These are phyloP conservation scores for Drosophila mauritiana DNA, from an alignment of 1,140 invertebrate genomes.

Conservation along the genomic window DNA sequence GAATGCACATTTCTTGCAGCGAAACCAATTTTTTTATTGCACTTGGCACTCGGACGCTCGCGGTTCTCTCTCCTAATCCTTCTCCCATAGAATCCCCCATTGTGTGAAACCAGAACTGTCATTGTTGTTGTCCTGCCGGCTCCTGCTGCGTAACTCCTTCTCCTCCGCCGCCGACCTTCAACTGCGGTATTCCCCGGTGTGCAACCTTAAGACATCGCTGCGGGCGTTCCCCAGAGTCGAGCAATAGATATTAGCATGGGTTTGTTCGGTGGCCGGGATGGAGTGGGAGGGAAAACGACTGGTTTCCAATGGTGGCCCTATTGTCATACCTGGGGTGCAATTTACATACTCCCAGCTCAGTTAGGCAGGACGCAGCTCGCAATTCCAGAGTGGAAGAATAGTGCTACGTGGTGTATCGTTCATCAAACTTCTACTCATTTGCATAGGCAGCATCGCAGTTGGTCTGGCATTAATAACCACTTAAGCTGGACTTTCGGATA, in stretches of 20 bases:
- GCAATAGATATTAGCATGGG: constrained; percentile 31
- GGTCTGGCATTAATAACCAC: constrained; percentile 3
- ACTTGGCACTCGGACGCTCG: constrained; percentile 8
- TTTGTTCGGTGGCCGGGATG: neutral
- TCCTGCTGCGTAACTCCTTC: constrained; percentile 13
- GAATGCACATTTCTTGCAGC: constrained; percentile 66
- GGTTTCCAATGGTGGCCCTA: constrained; percentile 38
- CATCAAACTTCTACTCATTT: too few species aligned
- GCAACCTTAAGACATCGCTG: constrained; percentile 35
- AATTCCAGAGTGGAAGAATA: neutral
- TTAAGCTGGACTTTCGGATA: neutral
- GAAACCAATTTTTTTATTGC: constrained; percentile 73
- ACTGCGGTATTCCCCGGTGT: constrained; percentile 24
- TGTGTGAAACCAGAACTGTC: constrained; percentile 26
- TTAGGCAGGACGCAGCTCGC: neutral
- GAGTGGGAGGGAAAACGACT: neutral
- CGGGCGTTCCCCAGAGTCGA: constrained; percentile 18
- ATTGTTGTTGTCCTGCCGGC: constrained; percentile 38
- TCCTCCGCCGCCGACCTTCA: constrained; percentile 5
- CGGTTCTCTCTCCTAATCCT: neutral
- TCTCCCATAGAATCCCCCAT: neutral
- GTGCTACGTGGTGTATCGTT: too few species aligned
- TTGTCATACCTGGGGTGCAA: constrained; percentile 66
- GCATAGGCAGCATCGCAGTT: too few species aligned
- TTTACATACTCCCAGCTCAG: constrained; percentile 48